These are phyloP conservation scores for Caerostris darwini DNA, from an alignment of 1,140 invertebrate genomes.

Conservation along the genomic window DNA sequence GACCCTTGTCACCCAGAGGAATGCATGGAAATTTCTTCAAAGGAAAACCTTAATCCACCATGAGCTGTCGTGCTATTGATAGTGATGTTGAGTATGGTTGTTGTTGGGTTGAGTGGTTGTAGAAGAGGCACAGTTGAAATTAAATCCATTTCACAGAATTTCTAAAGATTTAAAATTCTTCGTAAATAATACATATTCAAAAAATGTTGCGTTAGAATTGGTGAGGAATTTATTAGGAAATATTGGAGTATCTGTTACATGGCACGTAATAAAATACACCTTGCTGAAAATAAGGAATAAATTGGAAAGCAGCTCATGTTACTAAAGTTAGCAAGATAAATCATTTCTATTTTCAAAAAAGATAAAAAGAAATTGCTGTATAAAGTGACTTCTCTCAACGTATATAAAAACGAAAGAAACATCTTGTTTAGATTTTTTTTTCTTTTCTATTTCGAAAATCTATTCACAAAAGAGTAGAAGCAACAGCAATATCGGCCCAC, in stretches of 20 bases:
- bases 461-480: slow-evolving; percentile 36
- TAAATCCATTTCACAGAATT: background rate
- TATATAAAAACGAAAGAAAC: slow-evolving; percentile 3
- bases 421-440: slow-evolving; percentile 32
- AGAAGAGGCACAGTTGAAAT: background rate
- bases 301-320: background rate
- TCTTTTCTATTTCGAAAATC: slow-evolving; percentile 6
- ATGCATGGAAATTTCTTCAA: too few species aligned
- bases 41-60: too few species aligned
- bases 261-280: background rate
- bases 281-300: slow-evolving; percentile 1
- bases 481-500: slow-evolving; percentile 18
- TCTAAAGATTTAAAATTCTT: background rate
- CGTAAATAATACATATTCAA: background rate
- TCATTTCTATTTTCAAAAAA: background rate
- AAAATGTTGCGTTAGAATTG: background rate
- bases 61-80: too few species aligned
- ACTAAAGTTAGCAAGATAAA: background rate
- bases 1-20: too few species aligned
- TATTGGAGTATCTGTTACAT: background rate
- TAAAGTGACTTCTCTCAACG: background rate
- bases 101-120: too few species aligned
- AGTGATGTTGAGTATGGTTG: too few species aligned
- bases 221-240: background rate
- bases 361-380: background rate